Conservation (phyloP, 2,888 invertebrate genomes). For the Hedya salicella region DNA sequence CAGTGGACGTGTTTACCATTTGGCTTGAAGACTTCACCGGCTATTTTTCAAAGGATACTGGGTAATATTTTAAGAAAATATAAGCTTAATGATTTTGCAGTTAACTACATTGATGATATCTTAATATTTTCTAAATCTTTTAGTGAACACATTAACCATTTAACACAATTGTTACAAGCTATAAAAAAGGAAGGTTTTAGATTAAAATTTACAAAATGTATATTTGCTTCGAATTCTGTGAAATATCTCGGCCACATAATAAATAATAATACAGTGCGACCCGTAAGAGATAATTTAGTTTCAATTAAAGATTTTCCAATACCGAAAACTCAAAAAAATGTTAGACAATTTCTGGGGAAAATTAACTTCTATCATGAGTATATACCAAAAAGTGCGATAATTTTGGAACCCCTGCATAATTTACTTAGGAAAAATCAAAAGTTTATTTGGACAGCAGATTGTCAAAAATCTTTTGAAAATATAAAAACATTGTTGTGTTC, state of each 20-base stretch:
- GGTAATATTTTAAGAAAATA: conserved; percentile 50
- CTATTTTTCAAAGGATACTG: conserved; percentile 61
- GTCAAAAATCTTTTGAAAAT: no score
- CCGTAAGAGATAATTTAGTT: conserved; percentile 38
- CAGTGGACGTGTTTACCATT: conserved; percentile 59
- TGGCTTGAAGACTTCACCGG: conserved; percentile 60
- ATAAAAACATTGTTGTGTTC: no score
- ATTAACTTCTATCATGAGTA: no score
- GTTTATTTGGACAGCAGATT: no score
- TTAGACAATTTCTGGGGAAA: conserved; percentile 43
- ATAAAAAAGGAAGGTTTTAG: conserved; percentile 47
- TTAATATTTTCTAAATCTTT: conserved; percentile 49
- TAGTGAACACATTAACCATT: conserved; percentile 44
- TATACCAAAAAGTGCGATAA: no score
- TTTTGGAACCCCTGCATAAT: no score
- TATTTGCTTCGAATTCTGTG: conserved; percentile 38
- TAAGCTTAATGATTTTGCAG: conserved; percentile 41
- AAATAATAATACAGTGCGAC: conserved; percentile 24
- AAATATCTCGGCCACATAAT: conserved; percentile 47
- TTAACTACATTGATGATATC: conserved; percentile 43
- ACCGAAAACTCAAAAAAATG: conserved; percentile 40
- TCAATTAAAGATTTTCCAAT: conserved; percentile 43
- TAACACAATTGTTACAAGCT: conserved; percentile 38
- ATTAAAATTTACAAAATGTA: conserved; percentile 49
- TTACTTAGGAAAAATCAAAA: no score